These are phyloP conservation scores for Campopleginae sp. DNA, from an alignment of 2,888 invertebrate species.

Conservation along the genomic window DNA sequence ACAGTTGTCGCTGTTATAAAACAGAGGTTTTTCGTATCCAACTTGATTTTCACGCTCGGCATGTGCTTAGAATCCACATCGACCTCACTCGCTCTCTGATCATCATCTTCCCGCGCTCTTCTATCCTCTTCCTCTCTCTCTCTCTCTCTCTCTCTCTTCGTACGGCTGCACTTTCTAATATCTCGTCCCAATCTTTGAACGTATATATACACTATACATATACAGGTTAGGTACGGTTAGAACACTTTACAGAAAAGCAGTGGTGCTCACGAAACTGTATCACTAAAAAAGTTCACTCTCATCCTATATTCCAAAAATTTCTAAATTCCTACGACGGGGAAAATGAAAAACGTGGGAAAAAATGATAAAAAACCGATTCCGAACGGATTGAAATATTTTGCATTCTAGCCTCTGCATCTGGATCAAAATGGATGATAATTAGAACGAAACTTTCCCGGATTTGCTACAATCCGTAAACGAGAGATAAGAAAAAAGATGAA, in stretches of 20 bases:
- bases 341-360: not conserved
- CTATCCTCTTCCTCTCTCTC: conserved; percentile 24
- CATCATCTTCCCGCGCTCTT: conserved; percentile 61
- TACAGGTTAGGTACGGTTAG: conserved; percentile 53
- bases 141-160: conserved; percentile 51
- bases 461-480: too few species aligned
- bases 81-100: conserved; percentile 50
- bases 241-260: conserved; percentile 60
- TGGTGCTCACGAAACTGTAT: conserved; percentile 73
- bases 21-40: conserved; percentile 40
- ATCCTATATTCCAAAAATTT: not conserved
- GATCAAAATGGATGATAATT: not conserved
- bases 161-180: conserved; percentile 77
- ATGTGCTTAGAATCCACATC: conserved; percentile 49
- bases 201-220: conserved; percentile 41
- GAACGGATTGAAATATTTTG: not conserved
- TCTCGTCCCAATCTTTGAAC: conserved; percentile 69
- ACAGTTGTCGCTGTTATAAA: conserved; percentile 37
- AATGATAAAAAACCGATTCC: not conserved
- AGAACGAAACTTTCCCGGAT: too few species aligned
- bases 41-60: conserved; percentile 63
- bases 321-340: not conserved
- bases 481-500: not conserved
- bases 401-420: not conserved
- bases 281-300: conserved; percentile 18